Evolutionary conservation across 2,888 invertebrate genomes (phyloP).

Genomic region (Diarsia dahlii): DNA sequence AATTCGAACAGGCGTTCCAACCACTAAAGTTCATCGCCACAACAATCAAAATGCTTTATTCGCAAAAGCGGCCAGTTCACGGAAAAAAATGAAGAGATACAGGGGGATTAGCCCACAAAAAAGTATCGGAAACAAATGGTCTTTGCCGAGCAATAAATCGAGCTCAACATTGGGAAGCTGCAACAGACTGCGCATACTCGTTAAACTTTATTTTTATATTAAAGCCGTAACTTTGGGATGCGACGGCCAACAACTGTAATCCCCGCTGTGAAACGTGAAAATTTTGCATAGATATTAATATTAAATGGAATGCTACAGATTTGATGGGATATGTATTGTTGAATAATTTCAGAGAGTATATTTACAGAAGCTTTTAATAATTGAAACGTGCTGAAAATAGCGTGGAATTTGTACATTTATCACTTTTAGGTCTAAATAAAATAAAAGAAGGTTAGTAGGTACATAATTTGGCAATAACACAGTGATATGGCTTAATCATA

Average conservation of each 20-base stretch:
- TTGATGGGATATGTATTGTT: slow-evolving; percentile 25
- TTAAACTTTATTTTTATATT: slow-evolving; percentile 90
- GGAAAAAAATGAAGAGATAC: slow-evolving; percentile 69
- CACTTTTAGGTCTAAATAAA: not conserved
- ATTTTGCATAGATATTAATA: slow-evolving; percentile 76
- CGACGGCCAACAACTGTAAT: slow-evolving; percentile 83
- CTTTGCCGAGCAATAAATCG: slow-evolving; percentile 85
- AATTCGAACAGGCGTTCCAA: slow-evolving; percentile 53
- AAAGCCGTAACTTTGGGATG: slow-evolving; percentile 86
- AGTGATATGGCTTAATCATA: not conserved
- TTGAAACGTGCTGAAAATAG: not conserved
- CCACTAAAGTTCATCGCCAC: slow-evolving; percentile 33
- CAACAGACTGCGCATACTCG: slow-evolving; percentile 85
- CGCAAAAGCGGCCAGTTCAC: slow-evolving; percentile 52
- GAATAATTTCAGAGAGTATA: slow-evolving; percentile 15
- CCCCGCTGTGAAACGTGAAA: slow-evolving; percentile 78
- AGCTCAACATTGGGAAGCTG: slow-evolving; percentile 84
- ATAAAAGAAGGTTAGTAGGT: not conserved
- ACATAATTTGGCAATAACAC: not conserved
- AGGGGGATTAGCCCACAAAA: slow-evolving; percentile 77
- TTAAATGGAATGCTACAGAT: slow-evolving; percentile 62
- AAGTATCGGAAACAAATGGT: slow-evolving; percentile 84
- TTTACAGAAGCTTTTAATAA: not conserved
- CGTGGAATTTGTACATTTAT: too few relatives aligned
- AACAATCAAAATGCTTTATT: slow-evolving; percentile 55